Evolutionary conservation across 2,888 invertebrate species (phyloP).

Genomic region (Anticlea derivata): DNA sequence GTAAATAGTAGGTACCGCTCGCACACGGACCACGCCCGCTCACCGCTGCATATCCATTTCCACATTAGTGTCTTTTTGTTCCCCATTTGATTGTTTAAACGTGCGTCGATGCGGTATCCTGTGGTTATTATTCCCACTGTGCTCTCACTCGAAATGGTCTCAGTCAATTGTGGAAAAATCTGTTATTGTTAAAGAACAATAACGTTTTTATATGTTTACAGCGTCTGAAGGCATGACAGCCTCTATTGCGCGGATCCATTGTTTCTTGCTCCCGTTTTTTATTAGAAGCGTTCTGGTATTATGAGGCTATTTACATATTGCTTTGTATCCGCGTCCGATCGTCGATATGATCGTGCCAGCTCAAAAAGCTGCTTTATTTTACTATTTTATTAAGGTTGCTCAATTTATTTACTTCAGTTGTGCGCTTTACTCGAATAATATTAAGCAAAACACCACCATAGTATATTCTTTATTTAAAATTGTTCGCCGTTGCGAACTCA

Average conservation of each 20-base stretch:
- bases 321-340: slow-evolving; percentile 27
- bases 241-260: slow-evolving; percentile 69
- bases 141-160: slow-evolving; percentile 78
- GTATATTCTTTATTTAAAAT: too few species aligned
- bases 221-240: slow-evolving; percentile 75
- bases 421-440: too few species aligned
- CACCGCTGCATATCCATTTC: slow-evolving; percentile 74
- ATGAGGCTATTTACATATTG: slow-evolving; percentile 47
- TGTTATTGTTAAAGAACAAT: slow-evolving; percentile 82
- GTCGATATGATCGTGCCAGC: slow-evolving; percentile 23
- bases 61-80: slow-evolving; percentile 82
- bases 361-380: slow-evolving; percentile 5
- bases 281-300: slow-evolving; percentile 33
- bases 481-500: too few species aligned
- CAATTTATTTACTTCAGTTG: too few species aligned
- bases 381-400: too few species aligned
- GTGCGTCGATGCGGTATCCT: slow-evolving; percentile 81
- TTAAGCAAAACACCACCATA: too few species aligned
- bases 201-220: slow-evolving; percentile 80
- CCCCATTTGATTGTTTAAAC: slow-evolving; percentile 81
- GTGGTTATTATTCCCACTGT: slow-evolving; percentile 74
- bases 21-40: slow-evolving; percentile 39
- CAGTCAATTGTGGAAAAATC: slow-evolving; percentile 81
- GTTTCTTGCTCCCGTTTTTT: slow-evolving; percentile 51
- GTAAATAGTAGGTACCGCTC: slow-evolving; percentile 28